Percentiles rank a stretch among this genome's conserved stretches.
phyloP scores from a whole-genome alignment of 2,888 invertebrate species.

The Amaurobius ferox region DNA sequence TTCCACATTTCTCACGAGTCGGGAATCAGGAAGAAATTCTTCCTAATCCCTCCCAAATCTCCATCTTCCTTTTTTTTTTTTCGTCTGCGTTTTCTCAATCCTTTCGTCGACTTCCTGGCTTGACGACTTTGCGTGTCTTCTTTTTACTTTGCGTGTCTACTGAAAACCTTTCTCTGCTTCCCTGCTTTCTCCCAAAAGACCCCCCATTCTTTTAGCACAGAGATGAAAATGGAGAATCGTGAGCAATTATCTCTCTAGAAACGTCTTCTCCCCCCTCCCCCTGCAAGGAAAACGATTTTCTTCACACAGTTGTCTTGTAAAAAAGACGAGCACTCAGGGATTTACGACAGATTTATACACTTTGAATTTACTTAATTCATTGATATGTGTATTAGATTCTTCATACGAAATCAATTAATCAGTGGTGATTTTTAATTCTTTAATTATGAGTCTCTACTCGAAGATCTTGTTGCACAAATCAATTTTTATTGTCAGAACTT shows the following conservation, averaged over 20 bases:
- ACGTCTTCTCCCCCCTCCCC: no score
- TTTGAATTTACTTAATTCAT: no score
- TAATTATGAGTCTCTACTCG: no score
- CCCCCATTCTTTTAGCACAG: conserved; percentile 34
- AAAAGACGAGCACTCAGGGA: no score
- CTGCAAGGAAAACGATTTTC: conserved; percentile 17
- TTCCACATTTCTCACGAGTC: neutral
- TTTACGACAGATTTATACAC: no score
- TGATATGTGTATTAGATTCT: no score
- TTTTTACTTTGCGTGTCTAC: neutral
- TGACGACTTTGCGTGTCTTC: neutral
- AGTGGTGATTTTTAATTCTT: no score
- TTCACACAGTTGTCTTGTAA: no score
- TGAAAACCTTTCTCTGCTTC: neutral
- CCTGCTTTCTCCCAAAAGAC: conserved; percentile 1
- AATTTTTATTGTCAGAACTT: no score
- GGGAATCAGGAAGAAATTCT: neutral
- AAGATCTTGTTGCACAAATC: no score
- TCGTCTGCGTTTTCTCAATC: neutral
- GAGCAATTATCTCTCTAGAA: conserved; percentile 39
- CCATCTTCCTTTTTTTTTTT: neutral
- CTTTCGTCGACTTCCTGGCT: neutral
- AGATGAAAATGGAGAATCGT: conserved; percentile 58
- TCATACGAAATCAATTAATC: no score
- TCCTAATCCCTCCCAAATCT: neutral